These are phyloP conservation scores for Caenorhabditis wallacei DNA, from an alignment of 2,888 invertebrate genomes.

Conservation along the genomic window DNA sequence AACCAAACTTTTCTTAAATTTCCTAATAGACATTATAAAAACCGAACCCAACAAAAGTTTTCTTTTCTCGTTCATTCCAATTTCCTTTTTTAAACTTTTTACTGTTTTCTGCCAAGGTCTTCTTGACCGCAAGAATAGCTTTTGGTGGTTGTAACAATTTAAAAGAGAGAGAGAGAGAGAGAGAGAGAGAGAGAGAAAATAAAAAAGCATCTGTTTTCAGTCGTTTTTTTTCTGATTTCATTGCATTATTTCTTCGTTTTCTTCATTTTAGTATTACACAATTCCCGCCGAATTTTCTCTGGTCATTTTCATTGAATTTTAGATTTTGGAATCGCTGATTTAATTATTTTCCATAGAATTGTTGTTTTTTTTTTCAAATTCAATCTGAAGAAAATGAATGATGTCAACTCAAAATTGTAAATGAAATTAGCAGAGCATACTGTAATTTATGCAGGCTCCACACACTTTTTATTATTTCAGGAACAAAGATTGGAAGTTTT, in stretches of 20 bases:
- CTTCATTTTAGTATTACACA: slow-evolving; percentile 39
- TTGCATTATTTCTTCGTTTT: slow-evolving; percentile 24
- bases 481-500: too few relatives aligned
- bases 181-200: not conserved
- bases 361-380: too few relatives aligned
- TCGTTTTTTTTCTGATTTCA: slow-evolving; percentile 14
- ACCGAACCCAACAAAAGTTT: not conserved
- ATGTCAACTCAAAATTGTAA: too few relatives aligned
- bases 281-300: not conserved
- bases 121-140: slow-evolving; percentile 22
- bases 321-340: not conserved
- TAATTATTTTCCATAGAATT: not conserved
- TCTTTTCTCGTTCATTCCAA: not conserved
- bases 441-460: too few relatives aligned
- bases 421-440: too few relatives aligned
- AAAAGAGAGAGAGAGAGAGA: not conserved
- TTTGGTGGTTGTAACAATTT: slow-evolving; percentile 14
- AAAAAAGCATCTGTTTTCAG: slow-evolving; percentile 16
- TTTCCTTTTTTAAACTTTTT: slow-evolving; percentile 2
- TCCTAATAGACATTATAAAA: not conserved
- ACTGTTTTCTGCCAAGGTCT: not conserved
- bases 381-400: too few relatives aligned
- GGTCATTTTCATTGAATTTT: not conserved
- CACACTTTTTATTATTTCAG: too few relatives aligned
- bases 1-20: too few relatives aligned